A percentile compares a stretch with the other conserved stretches of the same genome.
phyloP scores from a whole-genome alignment of 1,140 invertebrate species.

The Neomicropteryx cornuta region DNA sequence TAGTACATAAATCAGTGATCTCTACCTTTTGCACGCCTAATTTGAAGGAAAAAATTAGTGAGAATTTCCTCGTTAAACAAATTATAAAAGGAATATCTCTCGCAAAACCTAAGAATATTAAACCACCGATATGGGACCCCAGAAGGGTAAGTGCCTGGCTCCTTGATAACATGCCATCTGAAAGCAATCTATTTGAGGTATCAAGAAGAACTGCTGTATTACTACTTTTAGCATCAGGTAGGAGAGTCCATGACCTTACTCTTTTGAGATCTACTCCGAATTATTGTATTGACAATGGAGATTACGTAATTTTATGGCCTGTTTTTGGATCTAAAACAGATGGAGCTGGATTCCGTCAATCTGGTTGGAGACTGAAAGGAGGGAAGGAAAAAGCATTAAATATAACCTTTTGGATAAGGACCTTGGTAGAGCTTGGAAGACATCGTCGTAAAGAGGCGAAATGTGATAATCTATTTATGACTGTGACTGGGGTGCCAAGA shows the following conservation, averaged over 20 bases:
- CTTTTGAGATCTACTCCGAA: conserved; percentile 13
- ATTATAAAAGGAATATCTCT: conserved; percentile 15
- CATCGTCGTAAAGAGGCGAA: background rate
- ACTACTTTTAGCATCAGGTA: conserved; percentile 20
- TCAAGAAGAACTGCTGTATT: conserved; percentile 15
- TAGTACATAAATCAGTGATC: conserved; percentile 22
- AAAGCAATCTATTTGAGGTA: conserved; percentile 15
- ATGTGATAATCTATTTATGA: conserved; percentile 14
- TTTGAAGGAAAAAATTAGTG: conserved; percentile 8
- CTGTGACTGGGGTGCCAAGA: conserved; percentile 12
- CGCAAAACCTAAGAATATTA: conserved; percentile 9
- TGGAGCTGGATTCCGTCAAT: conserved; percentile 16
- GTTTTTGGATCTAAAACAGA: conserved; percentile 25
- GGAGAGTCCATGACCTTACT: conserved; percentile 24
- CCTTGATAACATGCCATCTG: conserved; percentile 7
- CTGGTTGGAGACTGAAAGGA: conserved; percentile 18
- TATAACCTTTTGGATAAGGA: conserved; percentile 13
- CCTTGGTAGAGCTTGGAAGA: conserved; percentile 1
- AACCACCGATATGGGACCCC: conserved; percentile 11
- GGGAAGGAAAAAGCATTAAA: conserved; percentile 11
- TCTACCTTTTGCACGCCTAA: conserved; percentile 17
- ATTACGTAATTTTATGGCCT: conserved; percentile 18
- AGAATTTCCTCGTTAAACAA: conserved; percentile 14
- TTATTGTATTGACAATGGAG: conserved; percentile 11
- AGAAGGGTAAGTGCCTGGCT: conserved; percentile 10